Conservation (phyloP, 23 tunicate genomes). For the Botrylloides violaceus region DNA sequence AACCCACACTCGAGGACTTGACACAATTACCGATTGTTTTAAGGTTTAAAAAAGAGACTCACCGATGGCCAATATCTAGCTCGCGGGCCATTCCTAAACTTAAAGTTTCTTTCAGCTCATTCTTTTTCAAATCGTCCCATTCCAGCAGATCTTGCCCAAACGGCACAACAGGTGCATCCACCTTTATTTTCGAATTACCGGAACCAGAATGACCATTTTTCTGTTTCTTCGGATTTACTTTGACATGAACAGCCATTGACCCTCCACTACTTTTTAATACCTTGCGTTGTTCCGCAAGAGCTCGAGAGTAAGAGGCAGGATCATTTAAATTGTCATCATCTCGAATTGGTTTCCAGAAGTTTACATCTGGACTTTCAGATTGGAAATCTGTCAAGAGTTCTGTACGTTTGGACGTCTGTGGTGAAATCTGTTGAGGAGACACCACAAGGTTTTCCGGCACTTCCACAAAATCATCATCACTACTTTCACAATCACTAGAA, state of each 20-base stretch:
- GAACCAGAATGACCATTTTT: not conserved
- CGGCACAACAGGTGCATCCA: constrained; percentile 64
- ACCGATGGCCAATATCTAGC: constrained; percentile 66
- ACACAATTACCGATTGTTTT: not conserved
- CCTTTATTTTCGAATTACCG: not conserved
- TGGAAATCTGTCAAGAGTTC: not conserved
- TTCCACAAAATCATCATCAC: constrained; percentile 71
- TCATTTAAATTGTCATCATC: constrained; percentile 34
- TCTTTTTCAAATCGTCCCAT: constrained; percentile 45
- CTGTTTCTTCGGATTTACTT: constrained; percentile 8
- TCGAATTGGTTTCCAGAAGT: constrained; percentile 70
- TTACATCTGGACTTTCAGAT: not conserved
- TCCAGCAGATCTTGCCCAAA: constrained; percentile 64
- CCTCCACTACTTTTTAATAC: not conserved
- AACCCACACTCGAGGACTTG: too few relatives aligned
- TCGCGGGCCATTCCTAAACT: constrained; percentile 50
- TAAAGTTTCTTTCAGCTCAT: constrained; percentile 43
- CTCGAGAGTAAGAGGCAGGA: constrained; percentile 60
- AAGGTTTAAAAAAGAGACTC: not conserved
- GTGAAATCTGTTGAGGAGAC: not conserved
- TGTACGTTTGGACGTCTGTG: not conserved
- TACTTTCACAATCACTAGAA: constrained; percentile 28
- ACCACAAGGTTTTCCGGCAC: constrained; percentile 37
- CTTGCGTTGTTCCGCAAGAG: constrained; percentile 50
- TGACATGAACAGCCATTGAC: not conserved